Percentiles rank a stretch among this genome's conserved stretches.
Evolutionary conservation across 2,888 invertebrate genomes (phyloP).

Genomic region (Apamea anceps): DNA sequence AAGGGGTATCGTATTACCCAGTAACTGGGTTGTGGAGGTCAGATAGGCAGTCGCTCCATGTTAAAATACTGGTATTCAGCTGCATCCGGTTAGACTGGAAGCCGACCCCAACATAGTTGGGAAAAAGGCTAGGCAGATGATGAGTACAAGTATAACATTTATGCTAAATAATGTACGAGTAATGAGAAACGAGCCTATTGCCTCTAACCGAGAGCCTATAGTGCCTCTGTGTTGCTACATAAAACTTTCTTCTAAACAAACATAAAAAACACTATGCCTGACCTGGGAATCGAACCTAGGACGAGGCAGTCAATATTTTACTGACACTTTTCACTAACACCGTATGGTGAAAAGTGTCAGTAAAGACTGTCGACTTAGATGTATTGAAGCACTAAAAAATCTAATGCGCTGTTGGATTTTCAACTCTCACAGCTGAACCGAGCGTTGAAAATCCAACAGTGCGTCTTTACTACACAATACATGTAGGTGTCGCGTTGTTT

Average conservation of each 20-base stretch:
- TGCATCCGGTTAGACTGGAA: too few relatives aligned
- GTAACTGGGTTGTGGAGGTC: too few relatives aligned
- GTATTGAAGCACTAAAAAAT: too few relatives aligned
- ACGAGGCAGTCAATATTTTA: conserved; percentile 9
- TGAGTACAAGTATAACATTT: too few relatives aligned
- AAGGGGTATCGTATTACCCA: too few relatives aligned
- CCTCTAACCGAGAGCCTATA: not conserved
- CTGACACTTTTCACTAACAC: too few relatives aligned
- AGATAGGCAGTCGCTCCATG: too few relatives aligned
- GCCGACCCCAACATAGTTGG: too few relatives aligned
- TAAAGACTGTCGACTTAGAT: too few relatives aligned
- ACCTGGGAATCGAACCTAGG: not conserved
- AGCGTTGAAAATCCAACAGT: not conserved
- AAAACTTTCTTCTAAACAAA: not conserved
- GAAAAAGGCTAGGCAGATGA: too few relatives aligned
- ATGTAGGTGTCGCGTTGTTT: not conserved
- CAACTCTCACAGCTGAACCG: not conserved
- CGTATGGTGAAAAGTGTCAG: too few relatives aligned
- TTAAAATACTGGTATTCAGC: too few relatives aligned
- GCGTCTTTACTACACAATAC: not conserved
- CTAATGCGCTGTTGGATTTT: not conserved
- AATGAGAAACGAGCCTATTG: not conserved
- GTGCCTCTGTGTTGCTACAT: not conserved
- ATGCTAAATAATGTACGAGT: not conserved
- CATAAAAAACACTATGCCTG: not conserved